phyloP scores from a whole-genome alignment of 2,888 invertebrate species.

The Apamea epomidion region DNA sequence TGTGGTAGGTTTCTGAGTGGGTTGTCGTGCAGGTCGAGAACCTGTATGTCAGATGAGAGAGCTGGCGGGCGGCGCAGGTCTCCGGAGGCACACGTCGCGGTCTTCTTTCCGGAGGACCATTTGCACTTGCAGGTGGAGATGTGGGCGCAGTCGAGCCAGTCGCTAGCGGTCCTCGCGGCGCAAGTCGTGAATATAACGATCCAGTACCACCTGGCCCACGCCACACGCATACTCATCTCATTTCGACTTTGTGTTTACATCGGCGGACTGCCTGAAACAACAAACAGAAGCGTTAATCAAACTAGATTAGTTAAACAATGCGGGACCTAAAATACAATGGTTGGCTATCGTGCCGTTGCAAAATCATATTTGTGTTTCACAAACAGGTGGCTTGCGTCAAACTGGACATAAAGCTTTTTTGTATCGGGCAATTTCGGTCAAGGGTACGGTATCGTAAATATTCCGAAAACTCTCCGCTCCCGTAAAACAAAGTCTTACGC shows the following conservation, averaged over 20 bases:
- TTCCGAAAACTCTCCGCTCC: slow-evolving; percentile 58
- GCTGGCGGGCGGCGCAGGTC: slow-evolving; percentile 94
- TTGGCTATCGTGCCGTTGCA: slow-evolving; percentile 52
- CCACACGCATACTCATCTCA: slow-evolving; percentile 91
- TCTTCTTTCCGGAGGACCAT: slow-evolving; percentile 97
- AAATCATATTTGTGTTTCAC: slow-evolving; percentile 75
- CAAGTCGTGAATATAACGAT: slow-evolving; percentile 88
- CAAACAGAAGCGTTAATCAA: slow-evolving; percentile 77
- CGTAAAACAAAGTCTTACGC: slow-evolving; percentile 62
- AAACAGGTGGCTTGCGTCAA: slow-evolving; percentile 73
- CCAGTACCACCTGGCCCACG: slow-evolving; percentile 90
- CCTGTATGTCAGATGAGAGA: slow-evolving; percentile 90
- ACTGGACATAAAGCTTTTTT: slow-evolving; percentile 70
- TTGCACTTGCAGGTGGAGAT: slow-evolving; percentile 96
- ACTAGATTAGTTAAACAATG: slow-evolving; percentile 78
- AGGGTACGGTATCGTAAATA: slow-evolving; percentile 70
- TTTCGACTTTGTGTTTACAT: slow-evolving; percentile 88
- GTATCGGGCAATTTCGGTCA: slow-evolving; percentile 72
- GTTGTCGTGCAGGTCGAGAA: slow-evolving; percentile 95
- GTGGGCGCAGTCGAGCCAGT: slow-evolving; percentile 97
- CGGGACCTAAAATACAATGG: slow-evolving; percentile 70
- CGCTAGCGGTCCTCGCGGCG: slow-evolving; percentile 90
- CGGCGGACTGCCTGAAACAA: slow-evolving; percentile 89
- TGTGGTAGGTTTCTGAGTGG: slow-evolving; percentile 93
- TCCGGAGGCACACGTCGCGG: slow-evolving; percentile 95